Evolutionary conservation across 1,140 invertebrate genomes (phyloP), one percentile per base, ranked within the genome.

Genomic region (Saxidomus purpurata): DNA sequence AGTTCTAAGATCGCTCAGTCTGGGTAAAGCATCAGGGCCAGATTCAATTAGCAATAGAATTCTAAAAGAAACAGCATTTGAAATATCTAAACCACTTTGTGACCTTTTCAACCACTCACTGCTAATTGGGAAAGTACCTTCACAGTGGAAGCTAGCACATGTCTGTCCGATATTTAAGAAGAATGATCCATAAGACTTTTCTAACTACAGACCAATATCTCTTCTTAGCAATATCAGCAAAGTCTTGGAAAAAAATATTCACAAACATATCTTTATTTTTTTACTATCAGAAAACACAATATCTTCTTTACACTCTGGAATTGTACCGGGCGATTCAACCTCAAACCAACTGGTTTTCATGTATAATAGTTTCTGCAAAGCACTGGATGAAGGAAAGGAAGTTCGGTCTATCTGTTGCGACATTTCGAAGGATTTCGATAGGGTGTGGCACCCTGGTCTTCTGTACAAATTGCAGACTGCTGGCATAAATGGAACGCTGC

Each of bases 181-280:
- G 31, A 47, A 63, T n/a, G 59, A 89, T 52, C 63, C 19, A 63
- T 25, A 36, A 19, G 25, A 38, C 49, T 6, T 79, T 36, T 9
- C 25, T 28, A 89, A 84, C 28, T 84, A 89, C 59, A 31, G 81
- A 52, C 88, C 81, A 15, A 89, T 89, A 22, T 84, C 88, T 25
- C 76, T 79, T 19, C 55, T 89, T 11, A 52, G 80, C 61, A 55
- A 74, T 15, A 63, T 84, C 36, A 67, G 81, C 25, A 77, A 89
- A 79, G 52, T 43, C 4, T 55, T 89, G 25, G 81, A 89, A 59
- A 43, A n/a, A 76, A 36, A 52, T 74, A 55, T 71, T 55, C 84
- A 31, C 81, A 77, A 40, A 76, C 36, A 83, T 40, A 31, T 76
- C 11, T 63, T 71, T 47, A 88, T 71, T 40, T 82, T 88, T 25